These are phyloP conservation scores for Danaus melanippus DNA, from an alignment of 1,140 invertebrate genomes.

Conservation along the genomic window DNA sequence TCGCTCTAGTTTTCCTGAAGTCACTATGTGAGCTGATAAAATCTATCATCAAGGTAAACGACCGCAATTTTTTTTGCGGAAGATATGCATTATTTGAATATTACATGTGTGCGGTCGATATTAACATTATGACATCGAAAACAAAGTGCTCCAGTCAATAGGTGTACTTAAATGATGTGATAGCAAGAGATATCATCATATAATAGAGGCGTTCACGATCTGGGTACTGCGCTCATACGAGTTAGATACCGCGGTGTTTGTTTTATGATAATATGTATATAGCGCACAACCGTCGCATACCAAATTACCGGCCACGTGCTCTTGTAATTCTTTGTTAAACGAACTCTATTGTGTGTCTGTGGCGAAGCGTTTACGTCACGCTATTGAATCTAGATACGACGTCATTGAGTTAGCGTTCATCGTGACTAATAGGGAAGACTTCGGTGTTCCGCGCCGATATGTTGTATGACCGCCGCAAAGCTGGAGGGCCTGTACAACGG, in stretches of 20 bases:
- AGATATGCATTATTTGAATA: too few species aligned
- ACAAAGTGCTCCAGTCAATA: slow-evolving; percentile 20
- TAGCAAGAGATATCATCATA: slow-evolving; percentile 30
- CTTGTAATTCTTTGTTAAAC: slow-evolving; percentile 4
- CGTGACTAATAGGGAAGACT: slow-evolving; percentile 35
- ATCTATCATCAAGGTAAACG: slow-evolving; percentile 2
- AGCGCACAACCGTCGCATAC: slow-evolving; percentile 30
- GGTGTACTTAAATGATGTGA: slow-evolving; percentile 18
- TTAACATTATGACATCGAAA: slow-evolving; percentile 10
- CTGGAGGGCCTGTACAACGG: slow-evolving; percentile 61
- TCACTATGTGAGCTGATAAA: background rate
- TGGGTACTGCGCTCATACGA: slow-evolving; percentile 34
- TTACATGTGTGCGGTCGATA: slow-evolving; percentile 10
- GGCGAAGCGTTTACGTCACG: slow-evolving; percentile 9
- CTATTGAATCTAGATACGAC: slow-evolving; percentile 14
- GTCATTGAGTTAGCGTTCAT: slow-evolving; percentile 6
- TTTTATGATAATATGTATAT: slow-evolving; percentile 47
- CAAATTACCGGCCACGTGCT: slow-evolving; percentile 36
- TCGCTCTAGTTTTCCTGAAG: background rate
- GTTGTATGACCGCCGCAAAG: slow-evolving; percentile 50
- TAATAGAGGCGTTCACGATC: slow-evolving; percentile 28
- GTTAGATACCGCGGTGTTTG: slow-evolving; percentile 55
- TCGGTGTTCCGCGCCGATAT: slow-evolving; percentile 50
- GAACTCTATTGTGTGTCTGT: background rate
- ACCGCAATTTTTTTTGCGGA: too few species aligned